phyloP scores from a whole-genome alignment of 2,888 invertebrate genomes.

The Erpobdella octoculata region DNA sequence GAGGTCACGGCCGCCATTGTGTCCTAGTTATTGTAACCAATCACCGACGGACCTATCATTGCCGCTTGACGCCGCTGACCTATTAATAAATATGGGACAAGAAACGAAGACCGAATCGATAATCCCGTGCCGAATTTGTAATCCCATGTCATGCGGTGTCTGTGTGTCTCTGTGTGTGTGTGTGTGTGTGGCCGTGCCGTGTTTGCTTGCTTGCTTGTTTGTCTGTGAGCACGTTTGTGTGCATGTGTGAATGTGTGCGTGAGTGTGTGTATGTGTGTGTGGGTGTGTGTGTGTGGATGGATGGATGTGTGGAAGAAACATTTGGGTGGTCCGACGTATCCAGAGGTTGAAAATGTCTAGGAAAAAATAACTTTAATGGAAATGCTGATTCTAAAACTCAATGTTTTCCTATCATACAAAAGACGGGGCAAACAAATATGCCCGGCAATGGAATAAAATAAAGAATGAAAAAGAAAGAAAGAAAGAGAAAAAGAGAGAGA shows the following conservation, averaged over 20 bases:
- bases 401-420: no score
- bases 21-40: constrained; percentile 9
- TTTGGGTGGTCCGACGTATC: no score
- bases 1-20: constrained; percentile 13
- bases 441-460: no score
- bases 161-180: constrained; percentile 5
- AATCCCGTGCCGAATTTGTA: no score
- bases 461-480: neutral
- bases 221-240: constrained; percentile 6
- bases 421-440: no score
- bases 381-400: no score
- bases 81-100: constrained; percentile 3
- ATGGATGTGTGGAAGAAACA: neutral
- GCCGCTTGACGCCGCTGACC: constrained; percentile 5
- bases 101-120: constrained; percentile 12
- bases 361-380: no score
- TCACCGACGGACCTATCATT: constrained; percentile 12
- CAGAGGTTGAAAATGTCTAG: no score
- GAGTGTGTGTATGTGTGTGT: constrained; percentile 3
- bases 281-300: neutral
- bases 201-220: constrained; percentile 6
- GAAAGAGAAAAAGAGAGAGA: neutral
- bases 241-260: neutral
- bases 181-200: constrained; percentile 9
- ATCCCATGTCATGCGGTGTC: neutral